Base-by-base conservation (phyloP, 1,140 invertebrate species). In the Anoplolepis gracilipes region DNA sequence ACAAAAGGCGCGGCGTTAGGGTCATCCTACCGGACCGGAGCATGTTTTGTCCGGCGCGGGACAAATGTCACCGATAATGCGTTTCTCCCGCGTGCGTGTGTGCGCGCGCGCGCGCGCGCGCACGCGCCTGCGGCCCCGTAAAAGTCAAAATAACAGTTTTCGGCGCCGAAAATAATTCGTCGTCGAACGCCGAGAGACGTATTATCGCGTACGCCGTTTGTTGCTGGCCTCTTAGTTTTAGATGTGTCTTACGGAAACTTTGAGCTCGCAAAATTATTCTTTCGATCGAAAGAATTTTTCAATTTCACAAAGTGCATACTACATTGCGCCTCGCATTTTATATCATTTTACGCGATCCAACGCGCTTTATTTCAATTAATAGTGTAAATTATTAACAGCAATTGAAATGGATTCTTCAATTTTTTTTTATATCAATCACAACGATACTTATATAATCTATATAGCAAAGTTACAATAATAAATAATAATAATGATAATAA, bases 11-110 rank as follows among this genome's bases (percentile, higher is more conserved):
- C 94, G 94, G 93, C 94, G 87, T 87, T 94, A 93, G 94, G 94
- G 94, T 95, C 94, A 95, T 95, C 94, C 94, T 94, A 94, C 93
- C 92, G 93, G 94, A 94, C 94, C 93, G 92, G 94, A 94, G 94
- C 94, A 95, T 94, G 94, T 95, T 94, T 95, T 95, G 94, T 95
- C 94, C 94, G 82, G 90, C 90, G 85, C 86, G 89, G 89, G 88
- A 92, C 91, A 93, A 93, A 92, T 91, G 91, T 93, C 92, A 92
- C 90, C 88, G 92, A 93, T 93, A 93, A 93, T 93, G 89, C 90
- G 87, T 92, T 90, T 5, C 46, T 6, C 11, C 3, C 8, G 87
- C n/a, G n/a, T n/a, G n/a, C n/a, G n/a, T n/a, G n/a, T n/a, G n/a
- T n/a, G n/a, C n/a, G n/a, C n/a, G n/a, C n/a, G n/a, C n/a, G n/a